Conservation (phyloP, 2,888 invertebrate species). For the Spodoptera littoralis region DNA sequence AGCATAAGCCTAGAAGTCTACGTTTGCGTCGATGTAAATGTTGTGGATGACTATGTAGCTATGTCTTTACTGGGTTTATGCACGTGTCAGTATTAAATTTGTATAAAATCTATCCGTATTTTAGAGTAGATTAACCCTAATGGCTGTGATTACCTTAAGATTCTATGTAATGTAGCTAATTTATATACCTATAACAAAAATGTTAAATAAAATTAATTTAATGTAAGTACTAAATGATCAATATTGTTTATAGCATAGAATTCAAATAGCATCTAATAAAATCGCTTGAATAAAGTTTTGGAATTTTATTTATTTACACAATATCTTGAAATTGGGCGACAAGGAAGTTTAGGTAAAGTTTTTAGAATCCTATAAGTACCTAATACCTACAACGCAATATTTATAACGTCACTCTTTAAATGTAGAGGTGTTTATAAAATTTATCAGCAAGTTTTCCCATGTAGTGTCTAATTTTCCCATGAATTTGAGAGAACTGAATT, state of each 20-base stretch:
- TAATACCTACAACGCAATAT: too few relatives aligned
- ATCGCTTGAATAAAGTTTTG: background rate
- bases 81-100: constrained; percentile 47
- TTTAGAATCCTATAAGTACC: too few relatives aligned
- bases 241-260: too few relatives aligned
- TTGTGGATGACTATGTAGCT: constrained; percentile 1
- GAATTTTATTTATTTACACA: constrained; percentile 3
- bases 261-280: constrained; percentile 20
- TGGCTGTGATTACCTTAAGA: constrained; percentile 61
- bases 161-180: background rate
- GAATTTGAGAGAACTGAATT: too few relatives aligned
- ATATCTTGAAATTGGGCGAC: too few relatives aligned
- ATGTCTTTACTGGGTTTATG: constrained; percentile 6
- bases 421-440: too few relatives aligned
- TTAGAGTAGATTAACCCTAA: constrained; percentile 40
- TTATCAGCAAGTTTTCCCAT: too few relatives aligned
- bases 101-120: constrained; percentile 10
- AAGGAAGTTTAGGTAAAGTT: too few relatives aligned
- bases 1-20: constrained; percentile 1
- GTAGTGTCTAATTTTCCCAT: too few relatives aligned
- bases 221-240: background rate
- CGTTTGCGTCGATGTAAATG: background rate
- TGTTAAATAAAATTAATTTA: background rate
- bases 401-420: too few relatives aligned
- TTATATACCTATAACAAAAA: constrained; percentile 4